Evolutionary conservation across 2,113 vertebrate species (phyloP).

Genomic region (Phyllostomus hastatus): DNA sequence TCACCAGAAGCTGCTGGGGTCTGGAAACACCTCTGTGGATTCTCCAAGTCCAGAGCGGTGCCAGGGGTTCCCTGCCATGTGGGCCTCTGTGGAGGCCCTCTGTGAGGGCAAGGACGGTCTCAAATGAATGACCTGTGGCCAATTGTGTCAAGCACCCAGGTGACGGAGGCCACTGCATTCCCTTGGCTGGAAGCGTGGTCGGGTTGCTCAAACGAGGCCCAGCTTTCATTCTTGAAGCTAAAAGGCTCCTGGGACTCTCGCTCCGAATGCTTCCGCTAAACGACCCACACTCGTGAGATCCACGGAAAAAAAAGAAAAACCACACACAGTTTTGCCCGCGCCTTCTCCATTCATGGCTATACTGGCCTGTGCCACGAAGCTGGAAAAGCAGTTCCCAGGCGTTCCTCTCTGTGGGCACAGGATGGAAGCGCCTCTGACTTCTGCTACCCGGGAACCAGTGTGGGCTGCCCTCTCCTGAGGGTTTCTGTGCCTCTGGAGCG

Average conservation of each 20-base stretch:
- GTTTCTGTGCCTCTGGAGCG: neutral
- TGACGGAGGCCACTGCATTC: accelerated
- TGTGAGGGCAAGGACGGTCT: neutral
- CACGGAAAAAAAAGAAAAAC: neutral
- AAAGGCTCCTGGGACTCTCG: neutral
- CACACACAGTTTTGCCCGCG: neutral
- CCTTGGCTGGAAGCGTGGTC: neutral
- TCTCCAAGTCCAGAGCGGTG: neutral
- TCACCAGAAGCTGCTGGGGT: neutral
- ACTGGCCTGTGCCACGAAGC: conserved; percentile 2
- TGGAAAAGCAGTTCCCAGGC: neutral
- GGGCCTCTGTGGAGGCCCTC: neutral
- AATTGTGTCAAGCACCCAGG: neutral
- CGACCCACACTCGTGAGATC: neutral
- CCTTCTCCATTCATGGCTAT: neutral
- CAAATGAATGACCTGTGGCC: neutral
- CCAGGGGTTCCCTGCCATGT: neutral
- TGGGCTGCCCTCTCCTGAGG: neutral
- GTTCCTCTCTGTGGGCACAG: neutral
- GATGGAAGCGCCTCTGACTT: neutral
- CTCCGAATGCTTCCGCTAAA: neutral
- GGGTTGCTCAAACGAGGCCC: neutral
- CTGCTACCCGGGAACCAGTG: neutral
- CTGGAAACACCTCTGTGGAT: conserved; percentile 27
- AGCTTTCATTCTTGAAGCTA: neutral